Base-by-base conservation (phyloP, 1,140 invertebrate species). In the Macrosteles quadrilineatus region DNA sequence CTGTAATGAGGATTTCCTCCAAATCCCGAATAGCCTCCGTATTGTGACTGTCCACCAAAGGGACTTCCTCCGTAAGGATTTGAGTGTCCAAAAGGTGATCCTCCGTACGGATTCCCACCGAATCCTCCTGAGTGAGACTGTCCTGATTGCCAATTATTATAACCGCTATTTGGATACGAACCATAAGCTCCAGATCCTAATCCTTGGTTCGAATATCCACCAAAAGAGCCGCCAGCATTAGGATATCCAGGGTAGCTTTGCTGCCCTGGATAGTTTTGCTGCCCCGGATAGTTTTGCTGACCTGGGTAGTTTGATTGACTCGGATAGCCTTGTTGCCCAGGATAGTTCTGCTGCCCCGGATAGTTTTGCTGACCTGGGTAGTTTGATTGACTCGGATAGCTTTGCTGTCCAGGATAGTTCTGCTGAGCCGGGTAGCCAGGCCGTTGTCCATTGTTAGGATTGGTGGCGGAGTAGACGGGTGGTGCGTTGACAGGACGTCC, bases 401-500 rank as follows among this genome's bases (percentile, higher is more conserved):
- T 29, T 9, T 59, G 55, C 23, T 59, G 55, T 27, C 25, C 21
- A 59, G 55, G 55, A n/a, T 59, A 59, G 21, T 25, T 23, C 21
- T 21, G 14, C n/a, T 19, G 14, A 11, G 4, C 47, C 3, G 47
- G 47, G 4, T 50, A 21, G 6, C 47, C 47, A 17, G 47, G 47
- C n/a, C n/a, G 4, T n/a, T 50, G 47, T 19, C 47, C 47, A 19
- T 50, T 9, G 47, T 19, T 50, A n/a, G 55, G 55, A 29, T 30
- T 59, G 25, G 25, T 59, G 23, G 55, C 55, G 2, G 23, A 27
- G 55, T 59, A 59, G 2, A 59, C 55, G 6, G 55, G 55, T 9
- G 55, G 55, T 21, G 55, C 55, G 55, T 59, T 59, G 23, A 59
- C 25, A 4, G 55, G 55, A 27, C 55, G 21, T 9, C 55, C 55